Percentiles rank a stretch among this genome's conserved stretches.
Conservation (phyloP, 2,797 vertebrate species). For the Argyrosomus regius region DNA sequence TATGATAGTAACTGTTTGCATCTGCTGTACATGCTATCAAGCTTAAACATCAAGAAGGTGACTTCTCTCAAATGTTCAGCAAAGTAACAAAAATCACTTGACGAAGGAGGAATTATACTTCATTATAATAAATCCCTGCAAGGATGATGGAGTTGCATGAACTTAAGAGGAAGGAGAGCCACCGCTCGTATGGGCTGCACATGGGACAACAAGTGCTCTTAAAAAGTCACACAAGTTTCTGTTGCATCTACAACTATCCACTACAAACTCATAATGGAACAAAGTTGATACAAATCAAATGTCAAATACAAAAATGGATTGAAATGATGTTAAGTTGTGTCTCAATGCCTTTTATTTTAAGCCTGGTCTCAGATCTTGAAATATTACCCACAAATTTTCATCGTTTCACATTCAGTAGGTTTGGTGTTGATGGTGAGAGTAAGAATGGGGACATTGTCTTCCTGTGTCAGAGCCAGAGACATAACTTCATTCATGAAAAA, state of each 20-base stretch:
- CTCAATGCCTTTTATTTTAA: too few relatives aligned
- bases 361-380: too few relatives aligned
- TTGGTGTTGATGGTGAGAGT: too few relatives aligned
- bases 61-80: too few relatives aligned
- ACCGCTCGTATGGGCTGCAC: neutral
- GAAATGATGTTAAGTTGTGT: neutral
- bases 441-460: too few relatives aligned
- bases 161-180: too few relatives aligned
- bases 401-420: too few relatives aligned
- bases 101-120: neutral
- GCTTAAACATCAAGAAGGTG: neutral
- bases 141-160: neutral
- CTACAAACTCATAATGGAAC: neutral
- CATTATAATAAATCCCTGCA: neutral
- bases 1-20: neutral
- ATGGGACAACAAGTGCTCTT: neutral
- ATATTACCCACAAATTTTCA: too few relatives aligned
- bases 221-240: neutral
- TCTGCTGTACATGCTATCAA: neutral
- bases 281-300: neutral
- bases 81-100: neutral
- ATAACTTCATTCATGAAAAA: too few relatives aligned
- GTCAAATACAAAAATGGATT: neutral
- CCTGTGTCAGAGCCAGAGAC: too few relatives aligned
- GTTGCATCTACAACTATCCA: neutral